Conservation (phyloP, 2,888 invertebrate genomes). For the Clanis bilineata region DNA sequence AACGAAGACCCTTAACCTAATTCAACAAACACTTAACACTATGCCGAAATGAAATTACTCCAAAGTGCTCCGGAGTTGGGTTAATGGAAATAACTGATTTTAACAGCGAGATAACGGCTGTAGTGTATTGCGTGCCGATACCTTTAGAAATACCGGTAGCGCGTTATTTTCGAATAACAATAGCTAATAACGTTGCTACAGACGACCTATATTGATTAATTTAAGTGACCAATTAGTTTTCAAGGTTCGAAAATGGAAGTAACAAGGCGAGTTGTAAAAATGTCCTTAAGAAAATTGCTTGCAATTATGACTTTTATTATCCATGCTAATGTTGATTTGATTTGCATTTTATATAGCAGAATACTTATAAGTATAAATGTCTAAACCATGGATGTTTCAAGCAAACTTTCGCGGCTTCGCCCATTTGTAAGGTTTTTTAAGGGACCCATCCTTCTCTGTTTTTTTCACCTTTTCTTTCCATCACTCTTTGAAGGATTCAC, state of each 20-base stretch:
- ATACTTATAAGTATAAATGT: too few relatives aligned
- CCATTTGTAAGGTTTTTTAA: too few relatives aligned
- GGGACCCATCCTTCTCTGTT: too few relatives aligned
- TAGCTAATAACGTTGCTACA: not conserved
- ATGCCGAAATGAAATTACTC: not conserved
- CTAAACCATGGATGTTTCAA: too few relatives aligned
- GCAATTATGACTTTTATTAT: not conserved
- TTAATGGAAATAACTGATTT: slow-evolving; percentile 49
- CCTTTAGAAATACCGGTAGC: not conserved
- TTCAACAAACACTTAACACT: not conserved
- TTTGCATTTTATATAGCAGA: too few relatives aligned
- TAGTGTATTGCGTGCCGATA: not conserved
- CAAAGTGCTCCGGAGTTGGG: slow-evolving; percentile 16
- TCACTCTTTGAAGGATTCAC: too few relatives aligned
- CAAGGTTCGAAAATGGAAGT: not conserved
- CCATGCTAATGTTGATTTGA: not conserved
- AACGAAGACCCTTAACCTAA: not conserved
- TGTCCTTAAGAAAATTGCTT: not conserved
- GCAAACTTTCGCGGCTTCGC: too few relatives aligned
- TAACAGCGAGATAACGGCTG: slow-evolving; percentile 36
- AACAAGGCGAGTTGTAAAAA: not conserved
- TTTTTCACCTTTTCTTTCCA: too few relatives aligned
- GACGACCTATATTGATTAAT: not conserved
- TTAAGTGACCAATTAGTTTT: not conserved
- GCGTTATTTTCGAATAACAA: not conserved